Evolutionary conservation across 2,888 invertebrate genomes (phyloP).

Genomic region (Pheosia gnoma): DNA sequence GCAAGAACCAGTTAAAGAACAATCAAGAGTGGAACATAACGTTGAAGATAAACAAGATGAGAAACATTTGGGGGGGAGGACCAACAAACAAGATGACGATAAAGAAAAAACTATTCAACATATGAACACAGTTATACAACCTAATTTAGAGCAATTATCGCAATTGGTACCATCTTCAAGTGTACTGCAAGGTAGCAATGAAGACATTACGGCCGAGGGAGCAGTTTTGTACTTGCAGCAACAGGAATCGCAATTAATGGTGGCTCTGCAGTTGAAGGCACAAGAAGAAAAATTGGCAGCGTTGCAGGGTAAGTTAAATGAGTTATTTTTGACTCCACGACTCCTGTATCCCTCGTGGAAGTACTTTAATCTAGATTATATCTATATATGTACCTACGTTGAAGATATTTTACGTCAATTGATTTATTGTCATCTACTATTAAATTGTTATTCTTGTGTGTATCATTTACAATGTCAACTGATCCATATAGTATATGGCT

Average conservation of each 20-base stretch:
- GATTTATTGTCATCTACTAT: no score
- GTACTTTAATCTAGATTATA: no score
- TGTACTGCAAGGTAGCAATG: slow-evolving; percentile 52
- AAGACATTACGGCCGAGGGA: slow-evolving; percentile 80
- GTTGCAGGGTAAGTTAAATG: slow-evolving; percentile 74
- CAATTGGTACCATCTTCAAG: slow-evolving; percentile 27
- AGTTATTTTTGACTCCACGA: background rate
- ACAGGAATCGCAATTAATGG: slow-evolving; percentile 85
- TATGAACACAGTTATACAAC: slow-evolving; percentile 19
- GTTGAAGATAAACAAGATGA: slow-evolving; percentile 27
- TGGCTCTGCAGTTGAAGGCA: slow-evolving; percentile 85
- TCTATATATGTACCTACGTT: no score
- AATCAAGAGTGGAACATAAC: slow-evolving; percentile 19
- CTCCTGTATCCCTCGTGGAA: no score
- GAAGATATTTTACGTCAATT: no score
- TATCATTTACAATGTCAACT: no score
- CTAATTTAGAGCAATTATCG: slow-evolving; percentile 29
- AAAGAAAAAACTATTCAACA: slow-evolving; percentile 24
- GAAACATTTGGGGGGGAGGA: background rate
- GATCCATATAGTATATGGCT: no score
- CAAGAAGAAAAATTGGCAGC: slow-evolving; percentile 85
- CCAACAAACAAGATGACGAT: slow-evolving; percentile 26
- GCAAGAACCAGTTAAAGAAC: slow-evolving; percentile 33
- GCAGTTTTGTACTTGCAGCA: slow-evolving; percentile 84
- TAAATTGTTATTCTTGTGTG: no score